Evolutionary conservation across 2,113 vertebrate genomes (phyloP), one percentile per base, ranked within the genome.

Genomic region (Phyllopteryx taeniolatus): DNA sequence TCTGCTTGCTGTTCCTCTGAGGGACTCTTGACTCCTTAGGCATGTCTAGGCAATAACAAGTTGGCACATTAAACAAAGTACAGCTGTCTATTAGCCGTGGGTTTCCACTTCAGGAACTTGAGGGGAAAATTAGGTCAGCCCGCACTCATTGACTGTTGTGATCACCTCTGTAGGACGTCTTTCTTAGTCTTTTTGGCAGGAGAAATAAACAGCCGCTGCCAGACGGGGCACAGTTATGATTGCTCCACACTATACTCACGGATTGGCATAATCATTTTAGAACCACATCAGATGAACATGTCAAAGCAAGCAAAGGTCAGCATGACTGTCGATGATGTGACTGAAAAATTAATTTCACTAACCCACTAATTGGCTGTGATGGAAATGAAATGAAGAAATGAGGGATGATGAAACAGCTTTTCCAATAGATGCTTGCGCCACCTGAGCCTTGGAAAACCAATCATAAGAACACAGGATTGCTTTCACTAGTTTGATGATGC

Each of bases 1-100:
- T 77, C 79, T 75, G 84, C 68, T 67, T 31, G 0, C 46, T 51
- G 76, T 64, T 71, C 64, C 65, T 73, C 63, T 68, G 68, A 0
- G 20, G 75, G 39, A n/a, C 60, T 68, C 72, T 73, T 67, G 77
- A 54, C 67, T 75, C 67, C 70, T 70, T 51, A 60, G 66, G 42
- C 70, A 68, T 56, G 72, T 77, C 76, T 60, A 72, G 79, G 74
- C 72, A 79, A 65, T 67, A 72, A 76, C 67, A 79, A 66, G 68
- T 74, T 73, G 78, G 79, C 65, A 78, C 68, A 74, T 60, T 68
- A 73, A 79, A 69, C 46, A 79, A 78, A 81, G 70, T 65, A 57
- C 59, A 74, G 70, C 77, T 44, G 5, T 73, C 67, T 54, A 60
- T 27, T 67, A 42, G 53, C 39, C 1, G 11, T 64, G 35, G 62